A percentile compares a stretch with the other conserved stretches of the same genome.
Evolutionary conservation across 2,888 invertebrate genomes (phyloP).

Genomic region (Meteorus colon): DNA sequence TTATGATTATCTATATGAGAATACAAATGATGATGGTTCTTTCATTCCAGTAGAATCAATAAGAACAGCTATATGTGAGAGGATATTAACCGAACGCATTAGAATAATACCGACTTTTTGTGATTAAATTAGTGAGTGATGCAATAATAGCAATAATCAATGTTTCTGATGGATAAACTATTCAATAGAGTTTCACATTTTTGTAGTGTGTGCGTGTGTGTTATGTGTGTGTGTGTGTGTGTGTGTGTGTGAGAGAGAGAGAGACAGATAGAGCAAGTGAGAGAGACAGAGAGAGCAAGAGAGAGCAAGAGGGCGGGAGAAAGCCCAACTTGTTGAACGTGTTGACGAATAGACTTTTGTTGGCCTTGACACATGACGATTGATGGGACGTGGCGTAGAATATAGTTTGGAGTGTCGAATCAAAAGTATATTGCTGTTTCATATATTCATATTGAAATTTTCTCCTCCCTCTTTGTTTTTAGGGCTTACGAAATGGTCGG

Average conservation of each 20-base stretch:
- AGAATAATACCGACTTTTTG: too few species aligned
- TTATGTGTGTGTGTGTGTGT: too few species aligned
- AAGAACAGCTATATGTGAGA: too few species aligned
- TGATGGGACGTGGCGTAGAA: constrained; percentile 13
- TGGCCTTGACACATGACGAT: constrained; percentile 34
- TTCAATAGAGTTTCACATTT: constrained; percentile 41
- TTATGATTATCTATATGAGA: too few species aligned
- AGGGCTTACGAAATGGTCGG: too few species aligned
- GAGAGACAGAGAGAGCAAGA: neutral
- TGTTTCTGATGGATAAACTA: constrained; percentile 46
- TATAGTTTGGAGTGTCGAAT: constrained; percentile 1
- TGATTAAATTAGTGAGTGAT: too few species aligned
- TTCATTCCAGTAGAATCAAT: too few species aligned
- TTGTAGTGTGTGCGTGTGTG: constrained; percentile 22
- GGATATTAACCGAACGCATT: too few species aligned
- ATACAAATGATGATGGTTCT: too few species aligned
- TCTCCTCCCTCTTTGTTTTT: too few species aligned
- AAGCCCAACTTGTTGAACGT: constrained; percentile 53
- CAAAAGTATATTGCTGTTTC: constrained; percentile 4
- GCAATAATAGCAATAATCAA: constrained; percentile 18
- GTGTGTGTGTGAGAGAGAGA: neutral
- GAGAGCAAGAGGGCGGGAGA: neutral
- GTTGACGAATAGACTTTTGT: constrained; percentile 34
- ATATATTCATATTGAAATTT: neutral
- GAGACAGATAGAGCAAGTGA: neutral